phyloP scores from a whole-genome alignment of 2,888 invertebrate genomes.

The Himalopsyche japonica region DNA sequence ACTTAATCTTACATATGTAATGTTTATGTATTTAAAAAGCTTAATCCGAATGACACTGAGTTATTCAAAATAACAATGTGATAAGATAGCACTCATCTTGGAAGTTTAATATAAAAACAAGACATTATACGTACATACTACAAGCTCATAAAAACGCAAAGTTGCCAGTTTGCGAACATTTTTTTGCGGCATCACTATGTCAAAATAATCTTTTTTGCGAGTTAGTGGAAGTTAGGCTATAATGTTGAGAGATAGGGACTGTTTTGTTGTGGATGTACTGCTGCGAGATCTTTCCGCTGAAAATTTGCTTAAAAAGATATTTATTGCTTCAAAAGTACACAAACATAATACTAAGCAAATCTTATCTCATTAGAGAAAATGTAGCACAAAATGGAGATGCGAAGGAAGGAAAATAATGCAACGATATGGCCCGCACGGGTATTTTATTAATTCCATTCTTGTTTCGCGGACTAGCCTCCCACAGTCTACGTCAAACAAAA shows the following conservation, averaged over 20 bases:
- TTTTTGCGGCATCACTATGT: not conserved
- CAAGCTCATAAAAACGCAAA: no score
- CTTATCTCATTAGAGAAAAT: not conserved
- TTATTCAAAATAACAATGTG: no score
- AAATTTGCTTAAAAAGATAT: not conserved
- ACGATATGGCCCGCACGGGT: not conserved
- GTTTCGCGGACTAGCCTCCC: not conserved
- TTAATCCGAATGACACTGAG: no score
- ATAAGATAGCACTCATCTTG: no score
- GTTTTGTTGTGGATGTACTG: not conserved
- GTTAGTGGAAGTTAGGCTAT: not conserved
- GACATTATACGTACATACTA: no score
- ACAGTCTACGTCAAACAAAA: not conserved
- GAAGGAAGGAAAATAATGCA: not conserved
- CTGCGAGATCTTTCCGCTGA: not conserved
- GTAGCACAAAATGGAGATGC: not conserved
- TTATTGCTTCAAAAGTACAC: not conserved
- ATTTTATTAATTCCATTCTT: constrained; percentile 15
- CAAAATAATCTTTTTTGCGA: not conserved
- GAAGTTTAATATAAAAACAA: no score
- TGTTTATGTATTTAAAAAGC: no score
- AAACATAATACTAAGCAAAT: not conserved
- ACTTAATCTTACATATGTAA: no score
- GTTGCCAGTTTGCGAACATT: no score
- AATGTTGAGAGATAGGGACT: not conserved